Base-by-base conservation (phyloP, 2,888 invertebrate genomes). In the Ptilodon capucinus region DNA sequence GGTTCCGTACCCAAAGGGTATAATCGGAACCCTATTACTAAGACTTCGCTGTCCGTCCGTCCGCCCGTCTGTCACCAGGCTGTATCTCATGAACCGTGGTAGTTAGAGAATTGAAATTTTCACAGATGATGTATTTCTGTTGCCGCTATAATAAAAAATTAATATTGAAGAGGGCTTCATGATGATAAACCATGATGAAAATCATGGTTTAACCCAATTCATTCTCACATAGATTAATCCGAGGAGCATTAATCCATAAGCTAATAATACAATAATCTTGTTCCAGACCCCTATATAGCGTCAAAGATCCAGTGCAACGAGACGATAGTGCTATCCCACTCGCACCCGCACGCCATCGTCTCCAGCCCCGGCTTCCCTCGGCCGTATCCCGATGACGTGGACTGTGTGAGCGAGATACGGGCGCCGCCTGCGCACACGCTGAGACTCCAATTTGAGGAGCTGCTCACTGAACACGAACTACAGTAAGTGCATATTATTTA, bases 351-450 rank as follows among this genome's bases (percentile, higher is more conserved):
- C 61, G 93, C 93, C 0, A 91, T 93, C 0, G 88, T 96, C n/a
- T 93, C 94, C 42, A 96, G 96, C 74, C 97, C 97, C 2, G 95
- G 94, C 32, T 97, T 95, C 80, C 97, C 97, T 0, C 91, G 93
- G 13, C 92, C 93, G 14, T 97, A 97, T 85, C 95, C 95, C 0
- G 94, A 95, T 71, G 95, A 95, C 75, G 93, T 94, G 35, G 92
- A 94, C 60, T 97, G 97, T 79, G 91, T 93, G 63, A 96, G 94
- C 64, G 92, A 92, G 53, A 92, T 97, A 42, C 86, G 90, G 4
- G 95, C 95, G 2, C 94, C 95, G 0, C 89, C 92, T 0, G 94
- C 94, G 13, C 95, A 94, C 72, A 92, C 94, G n/a, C 90, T 96
- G 40, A 91, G 94, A 1, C 79, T 96, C 38, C 94, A 95, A 65